These are phyloP conservation scores for Leptodactylus fallax DNA, from an alignment of 2,797 vertebrate species.

Conservation along the genomic window DNA sequence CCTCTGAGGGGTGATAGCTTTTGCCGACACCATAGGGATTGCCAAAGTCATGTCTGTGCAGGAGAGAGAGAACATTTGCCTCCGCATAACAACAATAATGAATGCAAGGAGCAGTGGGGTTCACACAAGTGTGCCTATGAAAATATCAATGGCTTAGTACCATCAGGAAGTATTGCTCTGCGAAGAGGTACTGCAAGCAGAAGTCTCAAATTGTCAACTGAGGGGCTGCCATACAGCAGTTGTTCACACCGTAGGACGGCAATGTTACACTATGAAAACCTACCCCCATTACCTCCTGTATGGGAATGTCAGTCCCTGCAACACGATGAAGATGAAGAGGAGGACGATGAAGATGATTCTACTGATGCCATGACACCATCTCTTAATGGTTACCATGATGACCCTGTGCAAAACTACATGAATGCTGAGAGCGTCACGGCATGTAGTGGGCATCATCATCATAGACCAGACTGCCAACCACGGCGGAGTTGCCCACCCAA, in stretches of 20 bases:
- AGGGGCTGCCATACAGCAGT: slow-evolving; percentile 73
- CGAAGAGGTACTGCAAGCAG: slow-evolving; percentile 69
- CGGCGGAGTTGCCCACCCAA: slow-evolving; percentile 70
- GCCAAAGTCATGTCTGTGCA: slow-evolving; percentile 73
- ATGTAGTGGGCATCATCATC: slow-evolving; percentile 71
- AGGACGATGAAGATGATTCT: slow-evolving; percentile 75
- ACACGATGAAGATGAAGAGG: slow-evolving; percentile 76
- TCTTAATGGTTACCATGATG: slow-evolving; percentile 84
- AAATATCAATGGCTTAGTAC: slow-evolving; percentile 85
- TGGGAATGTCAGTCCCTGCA: slow-evolving; percentile 91
- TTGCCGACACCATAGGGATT: slow-evolving; percentile 76
- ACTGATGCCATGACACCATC: slow-evolving; percentile 85
- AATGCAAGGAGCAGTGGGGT: slow-evolving; percentile 73
- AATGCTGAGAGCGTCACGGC: slow-evolving; percentile 78
- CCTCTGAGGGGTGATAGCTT: slow-evolving; percentile 79
- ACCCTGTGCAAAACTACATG: slow-evolving; percentile 90
- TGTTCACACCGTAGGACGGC: slow-evolving; percentile 84
- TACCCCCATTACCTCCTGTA: slow-evolving; percentile 91
- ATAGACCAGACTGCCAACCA: slow-evolving; percentile 69
- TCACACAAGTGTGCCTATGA: slow-evolving; percentile 82
- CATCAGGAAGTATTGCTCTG: slow-evolving; percentile 66
- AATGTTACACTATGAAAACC: slow-evolving; percentile 95
- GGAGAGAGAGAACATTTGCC: slow-evolving; percentile 72
- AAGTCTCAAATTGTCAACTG: slow-evolving; percentile 80
- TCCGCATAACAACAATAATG: slow-evolving; percentile 84